Evolutionary conservation across 2,888 invertebrate species (phyloP), one percentile per base, ranked within the genome.

Genomic region (Drosophila stalkeri): DNA sequence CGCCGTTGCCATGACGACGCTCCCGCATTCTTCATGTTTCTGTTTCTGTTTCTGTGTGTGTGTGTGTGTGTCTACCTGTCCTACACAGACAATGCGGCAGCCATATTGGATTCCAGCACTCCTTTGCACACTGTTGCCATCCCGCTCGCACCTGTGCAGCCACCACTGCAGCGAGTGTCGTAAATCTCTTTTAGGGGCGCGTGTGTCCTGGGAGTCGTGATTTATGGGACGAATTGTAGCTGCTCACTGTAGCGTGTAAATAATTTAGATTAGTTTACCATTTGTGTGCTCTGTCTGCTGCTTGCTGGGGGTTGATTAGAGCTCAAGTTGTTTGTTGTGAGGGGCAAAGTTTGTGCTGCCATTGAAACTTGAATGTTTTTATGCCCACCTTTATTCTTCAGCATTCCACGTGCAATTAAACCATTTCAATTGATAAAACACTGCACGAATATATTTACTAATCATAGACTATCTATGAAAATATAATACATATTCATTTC

Each of bases 31-130:
- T 49, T 37, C 44, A 27, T 49, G 43, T 55, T 31, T 49, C 37
- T 37, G 27, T 27, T 14, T 37, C n/a, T n/a, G 20, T 35, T 52
- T 44, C 41, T 44, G 57, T 64, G 59, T 64, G 62, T 64, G 75
- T 77, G 20, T 56, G 56, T 23, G 35, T 37, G 37, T 59, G 55
- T 76, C 85, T 91, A 91, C 90, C 90, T 91, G 90, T 82, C 75
- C 62, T 71, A 62, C 72, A 72, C 86, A 78, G 72, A 75, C 77
- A 57, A 67, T 61, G 75, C 75, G 85, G 85, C 91, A 86, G 91
- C 91, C 91, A 91, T 91, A 80, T 92, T 91, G 91, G 91, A 91
- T 91, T 91, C 91, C 91, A 91, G 91, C 84, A 86, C 85, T 90
- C 77, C 78, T 77, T 75, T 76, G 76, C 72, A 61, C 66, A 80